These are phyloP conservation scores for Ctenosaura bakeri DNA, from an alignment of 2,797 vertebrate genomes.

Conservation along the genomic window DNA sequence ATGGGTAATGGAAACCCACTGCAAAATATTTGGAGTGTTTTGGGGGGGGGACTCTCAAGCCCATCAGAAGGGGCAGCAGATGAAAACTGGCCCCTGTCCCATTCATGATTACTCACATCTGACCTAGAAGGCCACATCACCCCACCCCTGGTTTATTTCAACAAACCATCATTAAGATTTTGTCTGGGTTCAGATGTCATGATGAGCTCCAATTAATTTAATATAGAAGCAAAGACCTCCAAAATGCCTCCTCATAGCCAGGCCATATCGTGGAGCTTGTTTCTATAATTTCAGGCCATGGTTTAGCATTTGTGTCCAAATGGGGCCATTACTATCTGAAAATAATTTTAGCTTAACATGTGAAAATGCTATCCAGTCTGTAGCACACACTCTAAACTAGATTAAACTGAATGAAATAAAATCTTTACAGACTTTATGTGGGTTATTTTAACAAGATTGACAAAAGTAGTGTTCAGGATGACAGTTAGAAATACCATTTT, in stretches of 20 bases:
- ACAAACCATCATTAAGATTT: neutral
- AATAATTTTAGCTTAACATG: neutral
- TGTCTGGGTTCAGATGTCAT: neutral
- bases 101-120: no score
- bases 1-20: no score
- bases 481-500: neutral
- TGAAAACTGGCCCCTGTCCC: no score
- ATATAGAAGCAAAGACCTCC: neutral
- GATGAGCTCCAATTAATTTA: neutral
- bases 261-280: neutral
- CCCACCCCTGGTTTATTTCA: neutral
- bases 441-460: neutral
- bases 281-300: neutral
- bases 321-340: neutral
- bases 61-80: no score
- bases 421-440: slow-evolving; percentile 19
- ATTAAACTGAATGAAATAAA: neutral
- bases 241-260: neutral
- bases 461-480: slow-evolving; percentile 14
- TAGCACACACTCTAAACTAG: neutral
- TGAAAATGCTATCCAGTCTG: neutral
- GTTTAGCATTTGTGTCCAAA: neutral
- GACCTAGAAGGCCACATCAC: no score
- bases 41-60: no score
- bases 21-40: no score